Evolutionary conservation across 2,797 vertebrate genomes (phyloP), one percentile per base, ranked within the genome.

Genomic region (Carduelis carduelis): DNA sequence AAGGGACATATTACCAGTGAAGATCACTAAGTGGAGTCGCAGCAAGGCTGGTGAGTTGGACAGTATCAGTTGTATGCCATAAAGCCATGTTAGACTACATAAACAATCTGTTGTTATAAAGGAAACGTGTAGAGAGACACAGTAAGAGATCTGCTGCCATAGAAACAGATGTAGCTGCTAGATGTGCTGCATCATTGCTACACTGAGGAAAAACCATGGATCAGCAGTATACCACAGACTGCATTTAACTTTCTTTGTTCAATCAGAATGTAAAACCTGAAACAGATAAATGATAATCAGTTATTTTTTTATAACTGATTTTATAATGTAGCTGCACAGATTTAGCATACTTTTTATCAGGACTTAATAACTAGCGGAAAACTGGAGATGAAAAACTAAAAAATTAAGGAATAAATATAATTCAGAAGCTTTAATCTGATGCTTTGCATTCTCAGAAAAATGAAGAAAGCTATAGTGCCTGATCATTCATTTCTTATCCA

Each of bases 91-190:
- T 60, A 93, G 85, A 88, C 89, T 92, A 60, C 55, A 89, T 77
- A 77, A 93, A 78, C 15, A 55, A 55, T 71, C 85, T 95, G 55
- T 43, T 94, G 26, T 46, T 93, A 65, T 6, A 50, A 86, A 92
- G 71, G 84, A 95, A 90, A 89, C 61, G 59, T 84, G 83, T 50
- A 88, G 79, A 84, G 44, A 72, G 82, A 95, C 20, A 50, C 18
- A 65, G 74, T 82, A 90, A 61, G 87, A 91, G 41, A 75, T 57
- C 47, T 68, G 97, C 96, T 97, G 92, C 95, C 96, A 96, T 66
- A 93, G 97, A 74, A 97, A 97, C 94, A 84, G 65, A 80, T 14
- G 30, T 50, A 93, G 18, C 64, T 83, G 53, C 47, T 49, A 37
- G 75, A 81, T 60, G 47, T 21, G 61, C 65, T 71, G 41, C 53